Evolutionary conservation across 1,140 invertebrate genomes (phyloP).

Genomic region (Anoplophora glabripennis): DNA sequence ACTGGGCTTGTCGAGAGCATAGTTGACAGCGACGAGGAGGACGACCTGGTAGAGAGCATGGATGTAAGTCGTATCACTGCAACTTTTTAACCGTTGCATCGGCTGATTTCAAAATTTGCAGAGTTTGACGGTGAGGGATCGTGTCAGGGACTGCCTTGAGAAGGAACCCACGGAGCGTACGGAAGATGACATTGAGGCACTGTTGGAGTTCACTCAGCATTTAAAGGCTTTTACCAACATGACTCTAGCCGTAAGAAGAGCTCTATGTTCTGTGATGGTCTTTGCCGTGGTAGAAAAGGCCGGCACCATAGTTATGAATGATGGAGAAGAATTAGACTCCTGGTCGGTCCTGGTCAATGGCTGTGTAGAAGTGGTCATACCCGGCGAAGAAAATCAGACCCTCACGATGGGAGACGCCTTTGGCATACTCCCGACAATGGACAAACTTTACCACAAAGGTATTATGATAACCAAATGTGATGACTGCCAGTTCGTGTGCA

Average conservation of each 20-base stretch:
- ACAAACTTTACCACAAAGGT: constrained; percentile 91
- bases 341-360: constrained; percentile 99
- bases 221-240: constrained; percentile 92
- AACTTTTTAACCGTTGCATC: background rate
- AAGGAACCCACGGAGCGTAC: constrained; percentile 92
- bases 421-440: constrained; percentile 94
- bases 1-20: constrained; percentile 90
- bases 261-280: constrained; percentile 90
- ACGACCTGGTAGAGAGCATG: constrained; percentile 88
- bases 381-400: constrained; percentile 76
- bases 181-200: constrained; percentile 92
- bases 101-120: constrained; percentile 46
- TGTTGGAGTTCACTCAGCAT: constrained; percentile 96
- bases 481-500: constrained; percentile 98
- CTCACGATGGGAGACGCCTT: constrained; percentile 94
- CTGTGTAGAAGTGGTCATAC: constrained; percentile 87
- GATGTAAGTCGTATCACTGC: constrained; percentile 59
- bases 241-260: constrained; percentile 85
- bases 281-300: constrained; percentile 97
- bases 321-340: constrained; percentile 98
- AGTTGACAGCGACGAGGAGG: constrained; percentile 93
- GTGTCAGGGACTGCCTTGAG: constrained; percentile 93
- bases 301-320: constrained; percentile 94
- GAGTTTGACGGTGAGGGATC: constrained; percentile 88
- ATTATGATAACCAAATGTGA: constrained; percentile 95